Evolutionary conservation across 37 sponge, comb jelly and placozoan species (phyloP), one percentile per base, ranked within the genome.

Genomic region (Corticium candelabrum): DNA sequence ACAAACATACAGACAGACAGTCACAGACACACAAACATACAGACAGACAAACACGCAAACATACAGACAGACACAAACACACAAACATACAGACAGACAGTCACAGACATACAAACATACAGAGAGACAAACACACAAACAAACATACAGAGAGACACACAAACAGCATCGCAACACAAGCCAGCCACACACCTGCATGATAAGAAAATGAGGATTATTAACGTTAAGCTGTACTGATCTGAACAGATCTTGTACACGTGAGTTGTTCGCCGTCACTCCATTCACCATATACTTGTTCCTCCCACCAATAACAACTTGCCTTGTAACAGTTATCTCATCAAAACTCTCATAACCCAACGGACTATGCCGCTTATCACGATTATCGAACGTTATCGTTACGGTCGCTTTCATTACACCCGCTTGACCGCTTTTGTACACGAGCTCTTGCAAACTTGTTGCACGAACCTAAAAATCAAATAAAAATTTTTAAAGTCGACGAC

Each of bases 131-230:
- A n/a, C n/a, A n/a, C n/a, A n/a, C n/a, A n/a, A n/a, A n/a, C n/a
- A n/a, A n/a, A n/a, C n/a, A n/a, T n/a, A n/a, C n/a, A n/a, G n/a
- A n/a, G 1, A 76, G 1, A 37, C 77, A 37, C 33, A 39, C 39
- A 39, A 15, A n/a, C 38, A 75, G 38, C 1, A 33, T 31, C 33
- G 33, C 2, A 68, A 31, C n/a, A n/a, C n/a, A n/a, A n/a, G n/a
- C n/a, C n/a, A 74, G 30, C 77, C 80, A 36, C 80, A 4, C 21
- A 87, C 95, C 71, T 97, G 99, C 99, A 97, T 97, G 75, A 97
- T 97, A 35, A 97, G 87, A 69, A 97, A 97, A 80, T 97, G 99
- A 37, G 99, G 99, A 68, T 97, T 97, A 83, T 97, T 94, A 50
- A 97, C 90, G 75, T 97, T 97, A 38, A 97, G 89, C 75, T 94